These are phyloP conservation scores for Corbicula japonica DNA, from an alignment of 2,888 invertebrate species.

Conservation along the genomic window DNA sequence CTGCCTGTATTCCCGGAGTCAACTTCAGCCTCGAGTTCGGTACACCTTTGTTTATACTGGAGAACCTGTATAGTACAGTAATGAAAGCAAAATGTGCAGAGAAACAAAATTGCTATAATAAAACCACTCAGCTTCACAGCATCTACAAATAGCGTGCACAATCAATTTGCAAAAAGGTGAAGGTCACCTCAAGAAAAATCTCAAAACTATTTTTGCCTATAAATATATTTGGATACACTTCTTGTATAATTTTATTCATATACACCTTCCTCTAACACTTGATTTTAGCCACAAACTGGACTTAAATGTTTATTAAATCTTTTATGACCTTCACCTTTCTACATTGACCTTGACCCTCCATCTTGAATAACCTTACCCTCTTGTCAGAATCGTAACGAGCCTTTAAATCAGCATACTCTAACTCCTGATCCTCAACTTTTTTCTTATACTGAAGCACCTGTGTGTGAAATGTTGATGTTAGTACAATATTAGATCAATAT, in stretches of 20 bases:
- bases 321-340: slow-evolving; percentile 41
- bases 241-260: too few species aligned
- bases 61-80: slow-evolving; percentile 88
- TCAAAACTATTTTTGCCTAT: too few species aligned
- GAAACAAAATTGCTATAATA: neutral
- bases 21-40: slow-evolving; percentile 90
- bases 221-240: too few species aligned
- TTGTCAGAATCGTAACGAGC: slow-evolving; percentile 69
- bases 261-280: too few species aligned
- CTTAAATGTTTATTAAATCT: neutral
- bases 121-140: slow-evolving; percentile 12
- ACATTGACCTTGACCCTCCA: too few species aligned
- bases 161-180: slow-evolving; percentile 27
- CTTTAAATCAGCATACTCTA: slow-evolving; percentile 75
- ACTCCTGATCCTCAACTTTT: slow-evolving; percentile 93
- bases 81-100: slow-evolving; percentile 41
- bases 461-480: too few species aligned
- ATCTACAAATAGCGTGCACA: slow-evolving; percentile 12
- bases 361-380: slow-evolving; percentile 78
- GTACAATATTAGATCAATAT: too few species aligned
- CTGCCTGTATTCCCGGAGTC: slow-evolving; percentile 9
- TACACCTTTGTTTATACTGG: slow-evolving; percentile 96
- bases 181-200: neutral
- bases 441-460: slow-evolving; percentile 95
- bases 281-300: too few species aligned